phyloP scores from a whole-genome alignment of 2,113 vertebrate species.

The Rhadina sibilatrix region DNA sequence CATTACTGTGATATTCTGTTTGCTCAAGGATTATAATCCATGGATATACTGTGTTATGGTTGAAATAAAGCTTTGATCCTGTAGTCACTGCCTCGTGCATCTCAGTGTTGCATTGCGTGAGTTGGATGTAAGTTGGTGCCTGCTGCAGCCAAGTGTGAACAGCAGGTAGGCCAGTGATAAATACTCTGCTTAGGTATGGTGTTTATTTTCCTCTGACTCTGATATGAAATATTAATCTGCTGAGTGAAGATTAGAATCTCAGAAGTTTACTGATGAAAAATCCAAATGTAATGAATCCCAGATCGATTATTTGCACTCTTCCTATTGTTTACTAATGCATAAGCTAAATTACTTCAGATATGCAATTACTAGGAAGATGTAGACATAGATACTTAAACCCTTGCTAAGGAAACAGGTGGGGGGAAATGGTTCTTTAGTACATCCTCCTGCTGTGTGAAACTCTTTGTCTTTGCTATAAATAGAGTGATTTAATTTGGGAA shows the following conservation, averaged over 20 bases:
- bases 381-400: background rate
- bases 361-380: background rate
- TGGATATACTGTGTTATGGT: background rate
- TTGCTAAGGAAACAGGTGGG: background rate
- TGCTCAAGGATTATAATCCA: slow-evolving; percentile 30
- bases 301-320: background rate
- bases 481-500: slow-evolving; percentile 9
- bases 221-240: background rate
- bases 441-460: background rate
- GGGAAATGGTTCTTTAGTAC: background rate
- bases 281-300: background rate
- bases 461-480: slow-evolving; percentile 48
- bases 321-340: background rate
- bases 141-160: background rate
- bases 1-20: slow-evolving; percentile 29
- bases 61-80: slow-evolving; percentile 43
- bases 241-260: background rate
- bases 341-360: background rate
- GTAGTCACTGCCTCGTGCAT: background rate
- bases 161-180: background rate
- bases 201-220: background rate
- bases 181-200: background rate
- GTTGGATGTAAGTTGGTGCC: background rate
- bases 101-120: background rate
- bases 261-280: background rate